Evolutionary conservation across 2,113 vertebrate genomes (phyloP).

Genomic region (Brachypteracias leptosomus): DNA sequence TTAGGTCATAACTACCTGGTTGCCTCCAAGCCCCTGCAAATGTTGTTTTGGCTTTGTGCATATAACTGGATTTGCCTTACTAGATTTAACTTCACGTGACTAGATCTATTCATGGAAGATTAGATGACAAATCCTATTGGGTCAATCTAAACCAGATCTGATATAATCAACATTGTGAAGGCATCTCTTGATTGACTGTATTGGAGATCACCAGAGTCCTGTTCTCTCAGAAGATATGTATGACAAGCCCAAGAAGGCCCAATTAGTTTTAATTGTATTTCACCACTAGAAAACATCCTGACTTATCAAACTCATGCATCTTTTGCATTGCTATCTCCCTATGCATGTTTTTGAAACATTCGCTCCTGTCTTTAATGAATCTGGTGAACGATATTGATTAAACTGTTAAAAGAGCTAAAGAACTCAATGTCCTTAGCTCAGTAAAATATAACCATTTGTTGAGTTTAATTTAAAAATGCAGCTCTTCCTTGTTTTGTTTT

Average conservation of each 20-base stretch:
- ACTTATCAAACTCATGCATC: constrained; percentile 23
- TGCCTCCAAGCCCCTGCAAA: background rate
- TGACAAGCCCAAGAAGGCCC: constrained; percentile 31
- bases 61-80: background rate
- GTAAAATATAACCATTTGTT: background rate
- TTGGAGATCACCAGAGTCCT: constrained; percentile 32
- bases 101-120: constrained; percentile 9
- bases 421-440: background rate
- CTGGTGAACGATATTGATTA: background rate
- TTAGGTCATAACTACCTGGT: background rate
- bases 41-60: background rate
- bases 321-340: constrained; percentile 9
- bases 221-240: constrained; percentile 28
- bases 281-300: constrained; percentile 16
- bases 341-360: constrained; percentile 28
- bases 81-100: constrained; percentile 6
- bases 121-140: constrained; percentile 40
- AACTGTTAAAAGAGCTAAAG: background rate
- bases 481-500: background rate
- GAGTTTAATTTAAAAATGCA: background rate
- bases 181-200: background rate
- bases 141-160: constrained; percentile 29
- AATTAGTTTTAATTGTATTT: constrained; percentile 60
- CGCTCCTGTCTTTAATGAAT: constrained; percentile 37
- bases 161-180: constrained; percentile 1